Evolutionary conservation across 2,888 invertebrate species (phyloP).

Genomic region (Thalpophila matura): DNA sequence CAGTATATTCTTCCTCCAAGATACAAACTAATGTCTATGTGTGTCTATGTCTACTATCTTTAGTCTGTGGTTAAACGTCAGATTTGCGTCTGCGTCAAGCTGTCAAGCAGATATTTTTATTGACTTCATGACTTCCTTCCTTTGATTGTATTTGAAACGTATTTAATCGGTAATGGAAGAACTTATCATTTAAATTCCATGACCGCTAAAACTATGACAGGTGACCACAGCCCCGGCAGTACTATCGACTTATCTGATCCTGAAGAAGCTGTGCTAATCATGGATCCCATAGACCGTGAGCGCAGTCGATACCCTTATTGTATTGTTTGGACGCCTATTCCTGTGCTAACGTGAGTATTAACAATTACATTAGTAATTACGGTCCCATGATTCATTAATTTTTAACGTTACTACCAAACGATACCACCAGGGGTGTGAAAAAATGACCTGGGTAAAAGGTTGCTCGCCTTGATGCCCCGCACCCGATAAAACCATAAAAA

Average conservation of each 20-base stretch:
- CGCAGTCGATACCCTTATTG: conserved; percentile 95
- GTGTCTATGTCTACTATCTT: too few relatives aligned
- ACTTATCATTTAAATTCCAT: conserved; percentile 11
- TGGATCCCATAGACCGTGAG: conserved; percentile 90
- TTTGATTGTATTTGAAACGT: conserved; percentile 11
- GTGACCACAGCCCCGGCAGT: conserved; percentile 79
- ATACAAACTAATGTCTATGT: too few relatives aligned
- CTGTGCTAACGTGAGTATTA: conserved; percentile 94
- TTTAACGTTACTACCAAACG: too few relatives aligned
- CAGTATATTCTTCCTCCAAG: too few relatives aligned
- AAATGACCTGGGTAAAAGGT: too few relatives aligned
- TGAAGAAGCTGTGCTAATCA: conserved; percentile 81
- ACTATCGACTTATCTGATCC: conserved; percentile 74
- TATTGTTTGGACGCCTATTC: conserved; percentile 99
- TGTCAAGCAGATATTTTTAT: conserved; percentile 27
- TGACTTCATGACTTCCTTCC: conserved; percentile 31
- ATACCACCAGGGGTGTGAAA: too few relatives aligned
- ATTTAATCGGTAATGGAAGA: conserved; percentile 25
- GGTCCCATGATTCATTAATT: background rate
- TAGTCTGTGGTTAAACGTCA: too few relatives aligned
- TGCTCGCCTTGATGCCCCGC: too few relatives aligned
- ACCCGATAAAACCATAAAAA: too few relatives aligned
- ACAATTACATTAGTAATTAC: background rate
- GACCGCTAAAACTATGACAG: conserved; percentile 71
- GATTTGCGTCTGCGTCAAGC: conserved; percentile 12